These are phyloP conservation scores for Platichthys stellatus DNA, from an alignment of 2,113 vertebrate genomes.

Conservation along the genomic window DNA sequence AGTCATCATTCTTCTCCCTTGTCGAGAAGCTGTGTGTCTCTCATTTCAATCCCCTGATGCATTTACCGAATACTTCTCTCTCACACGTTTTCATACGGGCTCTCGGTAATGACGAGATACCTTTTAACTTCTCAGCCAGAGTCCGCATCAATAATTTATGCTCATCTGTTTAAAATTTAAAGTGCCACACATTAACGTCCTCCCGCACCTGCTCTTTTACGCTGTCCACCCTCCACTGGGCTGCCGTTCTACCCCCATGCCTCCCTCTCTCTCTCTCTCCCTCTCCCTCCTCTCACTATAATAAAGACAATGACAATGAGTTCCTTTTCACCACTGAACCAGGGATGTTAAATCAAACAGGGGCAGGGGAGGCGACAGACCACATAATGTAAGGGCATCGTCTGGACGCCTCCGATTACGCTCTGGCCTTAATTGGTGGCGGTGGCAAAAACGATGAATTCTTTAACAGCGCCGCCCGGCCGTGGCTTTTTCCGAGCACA, in stretches of 20 bases:
- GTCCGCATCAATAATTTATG: conserved; percentile 83
- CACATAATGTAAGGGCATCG: conserved; percentile 75
- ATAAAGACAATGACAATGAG: conserved; percentile 73
- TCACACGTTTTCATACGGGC: conserved; percentile 62
- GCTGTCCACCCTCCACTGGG: conserved; percentile 70
- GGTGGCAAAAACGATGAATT: conserved; percentile 76
- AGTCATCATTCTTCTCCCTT: conserved; percentile 8
- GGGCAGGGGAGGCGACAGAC: conserved; percentile 72
- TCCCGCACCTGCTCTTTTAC: conserved; percentile 83
- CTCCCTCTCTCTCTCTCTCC: conserved; percentile 11
- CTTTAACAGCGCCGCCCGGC: conserved; percentile 65
- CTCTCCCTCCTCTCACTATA: conserved; percentile 31
- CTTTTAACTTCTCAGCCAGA: conserved; percentile 85
- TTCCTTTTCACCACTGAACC: conserved; percentile 69
- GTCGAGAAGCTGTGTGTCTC: conserved; percentile 15
- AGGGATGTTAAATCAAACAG: conserved; percentile 79
- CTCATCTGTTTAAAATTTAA: conserved; percentile 85
- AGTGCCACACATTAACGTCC: conserved; percentile 85
- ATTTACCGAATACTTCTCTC: conserved; percentile 55
- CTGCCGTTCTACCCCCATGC: conserved; percentile 24
- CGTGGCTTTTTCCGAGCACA: conserved; percentile 42
- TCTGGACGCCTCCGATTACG: conserved; percentile 75
- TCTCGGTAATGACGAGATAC: conserved; percentile 82
- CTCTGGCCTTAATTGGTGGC: conserved; percentile 78
- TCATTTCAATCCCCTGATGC: conserved; percentile 46